phyloP scores from a whole-genome alignment of 2,113 vertebrate species.

The Carollia perspicillata region DNA sequence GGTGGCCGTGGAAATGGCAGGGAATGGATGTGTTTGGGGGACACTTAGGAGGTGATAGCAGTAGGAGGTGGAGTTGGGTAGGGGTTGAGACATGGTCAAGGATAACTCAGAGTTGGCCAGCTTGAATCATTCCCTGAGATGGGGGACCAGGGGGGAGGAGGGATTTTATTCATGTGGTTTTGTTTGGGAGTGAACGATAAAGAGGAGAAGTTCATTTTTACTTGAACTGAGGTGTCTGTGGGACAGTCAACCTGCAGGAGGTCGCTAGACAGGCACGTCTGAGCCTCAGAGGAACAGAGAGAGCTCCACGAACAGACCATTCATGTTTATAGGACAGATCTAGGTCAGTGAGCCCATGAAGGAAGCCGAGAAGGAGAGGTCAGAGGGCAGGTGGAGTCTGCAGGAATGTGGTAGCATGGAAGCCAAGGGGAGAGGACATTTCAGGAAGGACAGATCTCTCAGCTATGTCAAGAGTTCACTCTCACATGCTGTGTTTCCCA shows the following conservation, averaged over 20 bases:
- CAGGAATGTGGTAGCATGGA: accelerated
- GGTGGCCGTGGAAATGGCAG: neutral
- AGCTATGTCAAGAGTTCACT: too few species aligned
- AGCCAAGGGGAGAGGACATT: neutral
- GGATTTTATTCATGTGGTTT: neutral
- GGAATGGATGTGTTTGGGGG: neutral
- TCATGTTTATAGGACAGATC: neutral
- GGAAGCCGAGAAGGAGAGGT: neutral
- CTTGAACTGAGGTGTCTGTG: neutral
- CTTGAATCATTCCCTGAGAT: neutral
- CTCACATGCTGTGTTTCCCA: neutral
- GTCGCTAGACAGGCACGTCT: neutral
- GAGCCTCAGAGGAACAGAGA: neutral
- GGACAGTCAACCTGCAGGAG: neutral
- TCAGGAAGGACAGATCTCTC: neutral
- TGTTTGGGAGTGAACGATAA: neutral
- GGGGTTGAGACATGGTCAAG: neutral
- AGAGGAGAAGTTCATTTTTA: neutral
- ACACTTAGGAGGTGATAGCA: too few species aligned
- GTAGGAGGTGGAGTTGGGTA: neutral
- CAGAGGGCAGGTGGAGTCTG: neutral
- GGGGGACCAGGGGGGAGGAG: neutral
- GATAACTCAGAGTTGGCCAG: neutral
- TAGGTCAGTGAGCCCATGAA: neutral
- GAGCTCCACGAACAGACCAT: neutral